phyloP scores from a whole-genome alignment of 2,888 invertebrate species.

The Eristalinus sepulchralis region DNA sequence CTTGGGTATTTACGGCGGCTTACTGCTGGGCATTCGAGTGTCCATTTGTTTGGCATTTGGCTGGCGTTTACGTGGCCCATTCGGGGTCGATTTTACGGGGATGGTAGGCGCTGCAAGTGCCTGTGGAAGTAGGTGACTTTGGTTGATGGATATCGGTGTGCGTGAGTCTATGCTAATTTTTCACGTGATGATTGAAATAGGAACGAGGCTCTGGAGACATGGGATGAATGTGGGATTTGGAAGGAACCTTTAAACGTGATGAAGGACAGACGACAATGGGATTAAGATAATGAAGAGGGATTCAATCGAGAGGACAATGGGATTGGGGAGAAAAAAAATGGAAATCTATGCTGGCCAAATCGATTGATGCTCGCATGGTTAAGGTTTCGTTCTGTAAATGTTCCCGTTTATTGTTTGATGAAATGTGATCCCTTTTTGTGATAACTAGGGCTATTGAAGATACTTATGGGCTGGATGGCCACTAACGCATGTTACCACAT shows the following conservation, averaged over 20 bases:
- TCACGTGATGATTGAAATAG: not conserved
- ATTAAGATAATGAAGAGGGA: not conserved
- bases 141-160: not conserved
- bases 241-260: not conserved
- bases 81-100: constrained; percentile 19
- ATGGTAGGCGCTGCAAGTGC: constrained; percentile 1
- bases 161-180: not conserved
- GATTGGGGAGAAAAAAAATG: too few species aligned
- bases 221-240: not conserved
- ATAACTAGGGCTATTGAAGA: too few species aligned
- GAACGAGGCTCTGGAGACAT: not conserved
- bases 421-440: too few species aligned
- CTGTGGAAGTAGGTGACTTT: not conserved
- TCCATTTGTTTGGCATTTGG: not conserved
- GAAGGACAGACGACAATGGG: not conserved
- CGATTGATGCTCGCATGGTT: too few species aligned
- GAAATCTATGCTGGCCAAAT: too few species aligned
- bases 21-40: not conserved
- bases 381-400: too few species aligned
- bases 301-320: too few species aligned
- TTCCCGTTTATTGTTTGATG: too few species aligned
- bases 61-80: not conserved
- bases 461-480: too few species aligned
- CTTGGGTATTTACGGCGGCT: constrained; percentile 7
- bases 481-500: too few species aligned